phyloP scores from a whole-genome alignment of 2,797 vertebrate species.

The Furcifer pardalis region DNA sequence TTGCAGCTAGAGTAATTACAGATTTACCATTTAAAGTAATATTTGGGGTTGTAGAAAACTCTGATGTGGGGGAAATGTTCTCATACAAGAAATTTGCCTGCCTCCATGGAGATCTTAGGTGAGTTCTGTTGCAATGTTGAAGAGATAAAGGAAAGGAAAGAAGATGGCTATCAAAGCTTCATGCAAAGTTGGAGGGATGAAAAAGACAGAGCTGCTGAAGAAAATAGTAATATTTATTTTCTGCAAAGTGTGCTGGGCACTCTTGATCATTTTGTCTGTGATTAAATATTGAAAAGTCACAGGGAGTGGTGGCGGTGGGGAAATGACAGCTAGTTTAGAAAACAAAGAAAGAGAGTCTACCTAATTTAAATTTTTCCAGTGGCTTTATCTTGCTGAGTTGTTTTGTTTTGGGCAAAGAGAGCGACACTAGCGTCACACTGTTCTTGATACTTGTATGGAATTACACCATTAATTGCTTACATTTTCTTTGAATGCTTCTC shows the following conservation, averaged over 20 bases:
- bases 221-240: slow-evolving; percentile 58
- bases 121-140: slow-evolving; percentile 14
- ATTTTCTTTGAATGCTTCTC: slow-evolving; percentile 51
- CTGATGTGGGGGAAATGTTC: slow-evolving; percentile 7
- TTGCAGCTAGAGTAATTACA: slow-evolving; percentile 38
- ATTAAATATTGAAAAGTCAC: slow-evolving; percentile 68
- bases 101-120: slow-evolving; percentile 17
- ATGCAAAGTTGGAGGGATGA: slow-evolving; percentile 52
- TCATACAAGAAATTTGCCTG: accelerated
- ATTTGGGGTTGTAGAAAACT: slow-evolving; percentile 29
- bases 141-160: slow-evolving; percentile 23
- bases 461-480: slow-evolving; percentile 66
- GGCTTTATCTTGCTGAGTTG: slow-evolving; percentile 61
- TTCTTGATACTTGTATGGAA: slow-evolving; percentile 58
- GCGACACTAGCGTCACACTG: slow-evolving; percentile 41
- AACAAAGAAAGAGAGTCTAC: slow-evolving; percentile 58
- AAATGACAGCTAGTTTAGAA: slow-evolving; percentile 63
- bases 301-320: slow-evolving; percentile 7
- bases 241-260: slow-evolving; percentile 59
- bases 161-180: slow-evolving; percentile 47
- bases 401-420: slow-evolving; percentile 63
- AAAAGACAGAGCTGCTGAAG: slow-evolving; percentile 49
- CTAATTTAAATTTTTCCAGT: slow-evolving; percentile 71
- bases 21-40: slow-evolving; percentile 42
- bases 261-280: slow-evolving; percentile 61